These are phyloP conservation scores for Cairina moschata DNA, from an alignment of 2,113 vertebrate genomes.

Conservation along the genomic window DNA sequence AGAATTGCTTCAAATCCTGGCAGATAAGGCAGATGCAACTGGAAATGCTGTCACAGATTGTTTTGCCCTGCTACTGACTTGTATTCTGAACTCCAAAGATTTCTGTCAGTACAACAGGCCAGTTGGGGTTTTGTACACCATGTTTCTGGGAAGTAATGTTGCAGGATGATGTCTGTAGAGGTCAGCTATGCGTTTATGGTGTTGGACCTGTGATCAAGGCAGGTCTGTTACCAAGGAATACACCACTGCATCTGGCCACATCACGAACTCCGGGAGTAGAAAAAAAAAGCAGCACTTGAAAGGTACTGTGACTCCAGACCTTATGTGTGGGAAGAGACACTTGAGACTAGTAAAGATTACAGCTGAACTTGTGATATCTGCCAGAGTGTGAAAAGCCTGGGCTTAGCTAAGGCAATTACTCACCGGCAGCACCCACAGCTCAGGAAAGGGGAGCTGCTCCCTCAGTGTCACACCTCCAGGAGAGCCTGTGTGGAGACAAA, in stretches of 20 bases:
- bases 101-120: not conserved
- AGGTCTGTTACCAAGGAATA: not conserved
- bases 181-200: not conserved
- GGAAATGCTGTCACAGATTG: not conserved
- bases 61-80: not conserved
- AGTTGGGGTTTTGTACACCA: not conserved
- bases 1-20: not conserved
- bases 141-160: not conserved
- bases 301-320: not conserved
- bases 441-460: not conserved
- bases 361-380: not conserved
- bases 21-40: not conserved
- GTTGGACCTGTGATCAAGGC: not conserved
- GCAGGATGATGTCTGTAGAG: not conserved
- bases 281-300: not conserved
- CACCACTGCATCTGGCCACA: rapidly evolving
- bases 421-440: not conserved
- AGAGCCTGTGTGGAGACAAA: not conserved
- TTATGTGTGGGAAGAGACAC: not conserved
- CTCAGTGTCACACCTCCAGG: not conserved
- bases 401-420: slow-evolving; percentile 7
- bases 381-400: not conserved
- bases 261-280: not conserved
- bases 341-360: slow-evolving; percentile 9
- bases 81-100: not conserved